Conservation (phyloP, 2,888 invertebrate species). For the Andrena minutula region DNA sequence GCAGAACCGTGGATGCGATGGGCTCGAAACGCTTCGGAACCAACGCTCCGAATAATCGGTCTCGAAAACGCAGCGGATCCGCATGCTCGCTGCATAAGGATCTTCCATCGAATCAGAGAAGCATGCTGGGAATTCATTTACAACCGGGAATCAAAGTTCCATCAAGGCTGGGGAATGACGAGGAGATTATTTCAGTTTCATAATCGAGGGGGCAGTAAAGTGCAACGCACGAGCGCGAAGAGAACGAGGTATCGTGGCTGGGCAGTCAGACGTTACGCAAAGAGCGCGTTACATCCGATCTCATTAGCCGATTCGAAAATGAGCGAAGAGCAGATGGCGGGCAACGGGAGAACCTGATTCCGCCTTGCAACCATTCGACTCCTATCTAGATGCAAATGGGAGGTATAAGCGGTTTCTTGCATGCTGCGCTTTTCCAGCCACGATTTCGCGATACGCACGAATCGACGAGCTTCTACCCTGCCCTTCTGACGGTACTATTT, state of each 20-base stretch:
- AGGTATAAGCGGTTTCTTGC: slow-evolving; percentile 18
- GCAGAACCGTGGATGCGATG: not conserved
- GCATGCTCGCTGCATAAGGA: too few species aligned
- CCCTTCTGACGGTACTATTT: not conserved
- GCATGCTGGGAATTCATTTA: not conserved
- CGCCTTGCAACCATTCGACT: not conserved
- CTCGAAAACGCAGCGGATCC: too few species aligned
- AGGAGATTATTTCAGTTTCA: slow-evolving; percentile 14
- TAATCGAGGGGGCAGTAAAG: slow-evolving; percentile 14
- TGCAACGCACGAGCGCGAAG: not conserved
- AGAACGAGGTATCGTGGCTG: not conserved
- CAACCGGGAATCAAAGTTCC: not conserved
- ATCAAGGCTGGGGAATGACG: not conserved
- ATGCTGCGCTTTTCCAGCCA: not conserved
- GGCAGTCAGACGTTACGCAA: slow-evolving; percentile 1
- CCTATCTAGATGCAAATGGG: slow-evolving; percentile 48
- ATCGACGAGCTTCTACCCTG: slow-evolving; percentile 35
- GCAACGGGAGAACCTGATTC: slow-evolving; percentile 13
- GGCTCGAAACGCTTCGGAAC: not conserved
- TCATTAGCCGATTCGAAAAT: slow-evolving; percentile 44
- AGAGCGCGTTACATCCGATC: slow-evolving; percentile 35
- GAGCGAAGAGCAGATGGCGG: slow-evolving; percentile 1
- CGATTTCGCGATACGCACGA: slow-evolving; percentile 18
- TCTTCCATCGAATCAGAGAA: not conserved
- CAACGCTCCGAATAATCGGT: not conserved